phyloP scores from a whole-genome alignment of 2,797 vertebrate species.

The Graptemys geographica region DNA sequence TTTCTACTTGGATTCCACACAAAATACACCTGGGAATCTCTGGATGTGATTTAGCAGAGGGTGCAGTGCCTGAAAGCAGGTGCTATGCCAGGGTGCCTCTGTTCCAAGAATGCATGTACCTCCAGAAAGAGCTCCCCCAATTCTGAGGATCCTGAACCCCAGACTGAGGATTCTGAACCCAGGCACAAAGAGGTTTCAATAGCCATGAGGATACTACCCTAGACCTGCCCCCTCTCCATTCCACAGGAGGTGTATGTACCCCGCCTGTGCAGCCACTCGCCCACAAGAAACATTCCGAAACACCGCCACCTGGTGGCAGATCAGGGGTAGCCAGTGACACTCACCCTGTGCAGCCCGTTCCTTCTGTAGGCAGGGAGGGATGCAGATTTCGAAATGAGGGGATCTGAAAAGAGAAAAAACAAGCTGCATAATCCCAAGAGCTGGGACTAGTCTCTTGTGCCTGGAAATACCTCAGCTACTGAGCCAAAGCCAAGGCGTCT shows the following conservation, averaged over 20 bases:
- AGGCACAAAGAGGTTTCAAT: not conserved
- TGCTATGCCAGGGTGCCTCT: not conserved
- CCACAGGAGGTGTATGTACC: not conserved
- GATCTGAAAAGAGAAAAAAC: conserved; percentile 83
- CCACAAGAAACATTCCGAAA: not conserved
- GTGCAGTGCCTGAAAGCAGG: not conserved
- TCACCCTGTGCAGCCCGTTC: conserved; percentile 94
- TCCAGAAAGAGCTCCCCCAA: not conserved
- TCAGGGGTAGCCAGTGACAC: not conserved
- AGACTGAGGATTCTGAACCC: not conserved
- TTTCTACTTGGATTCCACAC: not conserved
- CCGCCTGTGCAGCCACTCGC: not conserved
- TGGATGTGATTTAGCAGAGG: not conserved
- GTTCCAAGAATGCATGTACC: not conserved
- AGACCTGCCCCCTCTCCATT: not conserved
- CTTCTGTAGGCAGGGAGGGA: conserved; percentile 94
- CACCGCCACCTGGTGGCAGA: not conserved
- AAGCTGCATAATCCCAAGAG: not conserved
- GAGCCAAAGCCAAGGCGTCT: not conserved
- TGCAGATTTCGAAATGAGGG: conserved; percentile 91
- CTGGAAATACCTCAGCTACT: not conserved
- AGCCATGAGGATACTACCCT: not conserved
- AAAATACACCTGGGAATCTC: not conserved
- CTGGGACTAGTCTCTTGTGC: not conserved
- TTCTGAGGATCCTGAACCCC: not conserved